Conservation (phyloP, 2,797 vertebrate genomes). For the Cottoperca gobio region DNA sequence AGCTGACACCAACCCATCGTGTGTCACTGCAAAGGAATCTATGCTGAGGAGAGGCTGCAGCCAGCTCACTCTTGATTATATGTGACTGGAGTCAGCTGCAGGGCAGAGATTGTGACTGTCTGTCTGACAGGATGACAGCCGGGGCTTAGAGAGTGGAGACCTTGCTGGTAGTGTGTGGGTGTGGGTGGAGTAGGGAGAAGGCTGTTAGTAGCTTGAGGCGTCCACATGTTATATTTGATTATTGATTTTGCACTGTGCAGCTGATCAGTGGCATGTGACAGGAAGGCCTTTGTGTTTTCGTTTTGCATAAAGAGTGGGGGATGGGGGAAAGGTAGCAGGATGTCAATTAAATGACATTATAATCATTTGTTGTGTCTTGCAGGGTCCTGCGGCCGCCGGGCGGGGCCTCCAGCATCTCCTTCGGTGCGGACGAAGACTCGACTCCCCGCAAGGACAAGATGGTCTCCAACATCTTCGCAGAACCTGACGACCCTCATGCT, state of each 20-base stretch:
- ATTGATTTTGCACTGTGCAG: constrained; percentile 58
- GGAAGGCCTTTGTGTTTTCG: constrained; percentile 26
- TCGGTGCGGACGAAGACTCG: constrained; percentile 90
- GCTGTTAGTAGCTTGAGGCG: constrained; percentile 37
- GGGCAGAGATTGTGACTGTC: constrained; percentile 70
- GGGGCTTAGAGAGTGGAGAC: constrained; percentile 64
- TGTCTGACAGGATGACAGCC: constrained; percentile 71
- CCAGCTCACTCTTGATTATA: constrained; percentile 64
- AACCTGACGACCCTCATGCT: constrained; percentile 89
- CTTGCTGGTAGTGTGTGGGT: constrained; percentile 45
- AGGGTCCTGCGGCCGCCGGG: constrained; percentile 96
- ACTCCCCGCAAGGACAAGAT: constrained; percentile 93
- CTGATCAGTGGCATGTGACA: constrained; percentile 47
- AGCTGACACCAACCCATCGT: constrained; percentile 34
- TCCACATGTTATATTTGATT: constrained; percentile 64
- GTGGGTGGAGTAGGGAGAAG: constrained; percentile 57
- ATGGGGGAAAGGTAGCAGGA: background rate
- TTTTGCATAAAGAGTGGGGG: background rate
- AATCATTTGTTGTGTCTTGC: constrained; percentile 39
- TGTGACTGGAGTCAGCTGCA: constrained; percentile 79
- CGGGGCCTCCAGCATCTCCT: constrained; percentile 93
- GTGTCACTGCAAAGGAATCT: constrained; percentile 73
- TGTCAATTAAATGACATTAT: constrained; percentile 19
- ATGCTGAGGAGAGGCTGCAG: constrained; percentile 51
- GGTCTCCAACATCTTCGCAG: constrained; percentile 94